Evolutionary conservation across 1,140 invertebrate species (phyloP).

Genomic region (Thaumatotibia leucotreta): DNA sequence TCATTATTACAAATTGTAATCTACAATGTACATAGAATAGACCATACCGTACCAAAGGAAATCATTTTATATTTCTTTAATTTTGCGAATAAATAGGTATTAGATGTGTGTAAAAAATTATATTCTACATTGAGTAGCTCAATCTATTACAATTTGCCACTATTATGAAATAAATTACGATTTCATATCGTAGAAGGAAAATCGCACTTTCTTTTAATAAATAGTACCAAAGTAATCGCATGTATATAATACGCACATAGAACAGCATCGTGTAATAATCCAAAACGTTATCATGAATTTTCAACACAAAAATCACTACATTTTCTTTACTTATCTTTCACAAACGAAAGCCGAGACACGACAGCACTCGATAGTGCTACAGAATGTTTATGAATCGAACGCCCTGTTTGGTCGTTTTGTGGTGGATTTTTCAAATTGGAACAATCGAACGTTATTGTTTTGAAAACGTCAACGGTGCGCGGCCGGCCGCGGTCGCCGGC

Average conservation of each 20-base stretch:
- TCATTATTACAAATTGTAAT: too few species aligned
- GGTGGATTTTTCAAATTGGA: constrained; percentile 58
- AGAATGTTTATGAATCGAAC: constrained; percentile 55
- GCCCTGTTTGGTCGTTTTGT: constrained; percentile 64
- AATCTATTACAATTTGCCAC: too few species aligned
- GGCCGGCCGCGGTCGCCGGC: constrained; percentile 38
- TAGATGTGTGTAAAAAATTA: too few species aligned
- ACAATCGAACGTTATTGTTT: constrained; percentile 66
- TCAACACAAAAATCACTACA: constrained; percentile 42
- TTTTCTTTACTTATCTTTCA: constrained; percentile 36
- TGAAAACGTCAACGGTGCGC: constrained; percentile 56
- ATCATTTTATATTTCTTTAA: too few species aligned
- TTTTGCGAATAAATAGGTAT: too few species aligned
- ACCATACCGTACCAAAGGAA: too few species aligned
- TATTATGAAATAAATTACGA: too few species aligned
- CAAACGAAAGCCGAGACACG: constrained; percentile 24
- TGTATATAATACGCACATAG: constrained; percentile 44
- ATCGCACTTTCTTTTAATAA: too few species aligned
- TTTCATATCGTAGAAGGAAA: too few species aligned
- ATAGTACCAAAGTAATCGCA: background rate
- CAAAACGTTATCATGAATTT: constrained; percentile 31
- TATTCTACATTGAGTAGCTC: too few species aligned
- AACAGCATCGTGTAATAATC: constrained; percentile 43
- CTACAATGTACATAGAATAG: too few species aligned
- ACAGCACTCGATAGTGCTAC: constrained; percentile 18